Percentiles rank a stretch among this genome's conserved stretches.
These are phyloP conservation scores for Nothoprocta pentlandii DNA, from an alignment of 2,113 vertebrate species.

Conservation along the genomic window DNA sequence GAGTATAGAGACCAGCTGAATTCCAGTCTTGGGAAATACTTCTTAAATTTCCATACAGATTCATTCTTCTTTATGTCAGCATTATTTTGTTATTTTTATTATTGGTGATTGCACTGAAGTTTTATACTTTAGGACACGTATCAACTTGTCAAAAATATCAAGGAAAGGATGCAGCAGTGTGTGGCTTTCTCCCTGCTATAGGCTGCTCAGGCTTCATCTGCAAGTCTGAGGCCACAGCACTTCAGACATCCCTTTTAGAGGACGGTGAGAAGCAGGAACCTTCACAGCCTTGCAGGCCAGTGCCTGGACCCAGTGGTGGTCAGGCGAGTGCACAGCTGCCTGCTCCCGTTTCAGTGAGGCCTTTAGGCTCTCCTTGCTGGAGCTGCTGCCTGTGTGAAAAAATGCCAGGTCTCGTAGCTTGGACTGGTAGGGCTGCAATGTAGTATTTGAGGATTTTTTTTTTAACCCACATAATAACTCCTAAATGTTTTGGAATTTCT, in stretches of 20 bases:
- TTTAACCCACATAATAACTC: neutral
- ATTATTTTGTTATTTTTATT: neutral
- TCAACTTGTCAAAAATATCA: neutral
- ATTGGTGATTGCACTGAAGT: neutral
- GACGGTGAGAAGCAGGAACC: neutral
- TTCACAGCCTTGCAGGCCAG: accelerated
- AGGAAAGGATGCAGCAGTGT: neutral
- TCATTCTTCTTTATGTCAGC: neutral
- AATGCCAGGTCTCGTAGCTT: neutral
- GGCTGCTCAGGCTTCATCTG: neutral
- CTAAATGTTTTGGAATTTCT: neutral
- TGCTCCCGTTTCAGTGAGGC: neutral
- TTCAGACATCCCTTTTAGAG: neutral
- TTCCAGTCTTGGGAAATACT: neutral
- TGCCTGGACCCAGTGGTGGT: neutral
- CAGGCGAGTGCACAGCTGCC: neutral
- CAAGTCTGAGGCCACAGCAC: neutral
- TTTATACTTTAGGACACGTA: neutral
- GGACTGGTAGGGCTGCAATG: neutral
- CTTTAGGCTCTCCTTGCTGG: neutral
- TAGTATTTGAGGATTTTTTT: neutral
- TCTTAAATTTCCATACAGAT: neutral
- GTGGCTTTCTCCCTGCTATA: neutral
- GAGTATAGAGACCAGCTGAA: neutral
- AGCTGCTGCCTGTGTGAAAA: neutral